Percentiles rank a stretch among this genome's conserved stretches.
Conservation (phyloP, 2,797 vertebrate genomes). For the Hemibagrus guttatus region DNA sequence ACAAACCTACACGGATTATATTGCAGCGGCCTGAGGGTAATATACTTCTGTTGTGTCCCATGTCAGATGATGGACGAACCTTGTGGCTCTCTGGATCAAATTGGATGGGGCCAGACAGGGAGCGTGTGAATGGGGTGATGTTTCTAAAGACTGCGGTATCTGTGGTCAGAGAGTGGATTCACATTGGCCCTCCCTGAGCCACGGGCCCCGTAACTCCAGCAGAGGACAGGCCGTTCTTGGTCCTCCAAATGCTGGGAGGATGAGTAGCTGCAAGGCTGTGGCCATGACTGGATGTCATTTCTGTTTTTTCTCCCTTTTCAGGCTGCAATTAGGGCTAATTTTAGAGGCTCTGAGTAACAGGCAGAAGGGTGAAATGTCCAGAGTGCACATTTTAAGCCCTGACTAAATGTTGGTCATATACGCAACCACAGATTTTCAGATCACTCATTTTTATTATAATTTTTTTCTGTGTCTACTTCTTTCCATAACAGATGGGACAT, state of each 20-base stretch:
- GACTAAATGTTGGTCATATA: conserved; percentile 52
- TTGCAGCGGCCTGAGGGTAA: conserved; percentile 12
- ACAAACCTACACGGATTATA: conserved; percentile 8
- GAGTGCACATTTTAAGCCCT: conserved; percentile 52
- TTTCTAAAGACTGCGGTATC: conserved; percentile 51
- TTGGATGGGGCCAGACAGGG: conserved; percentile 28
- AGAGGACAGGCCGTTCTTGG: conserved; percentile 45
- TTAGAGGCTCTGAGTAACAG: conserved; percentile 55
- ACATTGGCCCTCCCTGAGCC: conserved; percentile 35
- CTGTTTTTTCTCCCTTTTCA: conserved; percentile 49
- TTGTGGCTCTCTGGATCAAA: conserved; percentile 8
- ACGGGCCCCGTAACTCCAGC: conserved; percentile 32
- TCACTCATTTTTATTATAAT: conserved; percentile 19
- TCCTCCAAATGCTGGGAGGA: conserved; percentile 42
- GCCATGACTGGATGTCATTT: conserved; percentile 48
- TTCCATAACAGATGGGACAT: conserved; percentile 13
- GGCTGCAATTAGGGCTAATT: conserved; percentile 57
- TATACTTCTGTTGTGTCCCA: conserved; percentile 3
- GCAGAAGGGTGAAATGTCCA: conserved; percentile 54
- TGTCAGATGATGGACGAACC: conserved; percentile 19
- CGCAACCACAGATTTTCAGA: conserved; percentile 47
- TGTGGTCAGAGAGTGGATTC: conserved; percentile 43
- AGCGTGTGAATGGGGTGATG: conserved; percentile 52
- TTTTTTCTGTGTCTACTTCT: conserved; percentile 13
- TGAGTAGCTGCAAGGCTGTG: conserved; percentile 47